Conservation (phyloP, 2,113 vertebrate genomes). For the Protobothrops mucrosquamatus region DNA sequence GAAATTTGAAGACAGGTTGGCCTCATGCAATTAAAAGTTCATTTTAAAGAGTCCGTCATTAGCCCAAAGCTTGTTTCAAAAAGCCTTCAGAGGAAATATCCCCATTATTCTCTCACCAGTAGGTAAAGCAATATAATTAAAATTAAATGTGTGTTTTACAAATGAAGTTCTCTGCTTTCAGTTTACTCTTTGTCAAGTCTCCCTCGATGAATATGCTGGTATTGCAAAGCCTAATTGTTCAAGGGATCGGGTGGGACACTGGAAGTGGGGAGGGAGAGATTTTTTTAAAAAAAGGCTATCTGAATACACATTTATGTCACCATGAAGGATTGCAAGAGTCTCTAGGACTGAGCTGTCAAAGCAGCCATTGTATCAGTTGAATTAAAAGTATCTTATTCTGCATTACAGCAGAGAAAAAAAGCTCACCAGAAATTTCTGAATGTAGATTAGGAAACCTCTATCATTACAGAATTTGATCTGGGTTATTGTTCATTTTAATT, state of each 20-base stretch:
- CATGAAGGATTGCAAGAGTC: too few species aligned
- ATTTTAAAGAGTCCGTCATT: constrained; percentile 3
- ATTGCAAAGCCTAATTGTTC: not conserved
- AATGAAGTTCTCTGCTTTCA: constrained; percentile 13
- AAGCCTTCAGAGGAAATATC: not conserved
- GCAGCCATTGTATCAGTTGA: not conserved
- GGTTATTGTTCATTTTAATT: not conserved
- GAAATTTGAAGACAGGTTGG: not conserved
- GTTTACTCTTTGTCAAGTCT: not conserved
- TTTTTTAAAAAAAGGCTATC: not conserved
- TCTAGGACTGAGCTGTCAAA: not conserved
- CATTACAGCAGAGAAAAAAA: not conserved
- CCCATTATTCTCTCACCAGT: constrained; percentile 19
- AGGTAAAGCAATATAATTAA: constrained; percentile 22
- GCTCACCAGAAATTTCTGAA: not conserved
- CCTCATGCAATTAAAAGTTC: constrained; percentile 13
- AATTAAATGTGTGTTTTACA: constrained; percentile 26
- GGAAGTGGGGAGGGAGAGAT: too few species aligned
- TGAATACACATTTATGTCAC: not conserved
- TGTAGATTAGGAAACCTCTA: not conserved
- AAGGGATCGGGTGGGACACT: not conserved
- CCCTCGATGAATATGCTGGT: not conserved
- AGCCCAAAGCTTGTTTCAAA: constrained; percentile 1
- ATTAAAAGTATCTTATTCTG: not conserved
- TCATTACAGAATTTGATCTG: not conserved